Evolutionary conservation across 2,113 vertebrate genomes (phyloP).

Genomic region (Pelecanoides urinatrix): DNA sequence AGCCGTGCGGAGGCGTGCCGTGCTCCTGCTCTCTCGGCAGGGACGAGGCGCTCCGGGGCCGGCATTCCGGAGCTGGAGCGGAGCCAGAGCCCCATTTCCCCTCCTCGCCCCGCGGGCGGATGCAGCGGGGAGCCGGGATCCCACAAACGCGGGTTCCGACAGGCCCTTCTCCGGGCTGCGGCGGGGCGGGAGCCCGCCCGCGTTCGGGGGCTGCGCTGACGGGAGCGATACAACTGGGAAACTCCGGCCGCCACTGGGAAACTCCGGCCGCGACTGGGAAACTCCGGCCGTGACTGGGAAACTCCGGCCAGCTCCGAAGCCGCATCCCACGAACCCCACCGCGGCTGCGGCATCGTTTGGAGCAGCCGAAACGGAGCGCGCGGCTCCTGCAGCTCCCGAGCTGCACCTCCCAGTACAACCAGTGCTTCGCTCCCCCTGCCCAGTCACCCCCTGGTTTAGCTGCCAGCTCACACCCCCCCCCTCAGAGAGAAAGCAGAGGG

Average conservation of each 20-base stretch:
- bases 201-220: no score
- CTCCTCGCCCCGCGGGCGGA: not conserved
- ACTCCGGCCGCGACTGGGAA: no score
- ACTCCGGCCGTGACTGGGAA: no score
- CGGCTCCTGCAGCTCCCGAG: not conserved
- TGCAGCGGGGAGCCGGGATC: not conserved
- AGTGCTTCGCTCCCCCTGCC: not conserved
- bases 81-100: not conserved
- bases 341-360: no score
- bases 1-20: not conserved
- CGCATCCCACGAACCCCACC: accelerated
- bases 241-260: no score
- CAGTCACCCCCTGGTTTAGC: not conserved
- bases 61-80: not conserved
- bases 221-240: no score
- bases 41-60: not conserved
- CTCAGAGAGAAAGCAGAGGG: not conserved
- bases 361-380: not conserved
- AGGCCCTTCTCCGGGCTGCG: not conserved
- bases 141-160: not conserved
- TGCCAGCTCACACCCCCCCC: not conserved
- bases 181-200: not conserved
- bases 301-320: not conserved
- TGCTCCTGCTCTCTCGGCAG: not conserved
- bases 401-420: not conserved